Conservation (phyloP, 1,140 invertebrate genomes). For the Rhopalosiphum padi region DNA sequence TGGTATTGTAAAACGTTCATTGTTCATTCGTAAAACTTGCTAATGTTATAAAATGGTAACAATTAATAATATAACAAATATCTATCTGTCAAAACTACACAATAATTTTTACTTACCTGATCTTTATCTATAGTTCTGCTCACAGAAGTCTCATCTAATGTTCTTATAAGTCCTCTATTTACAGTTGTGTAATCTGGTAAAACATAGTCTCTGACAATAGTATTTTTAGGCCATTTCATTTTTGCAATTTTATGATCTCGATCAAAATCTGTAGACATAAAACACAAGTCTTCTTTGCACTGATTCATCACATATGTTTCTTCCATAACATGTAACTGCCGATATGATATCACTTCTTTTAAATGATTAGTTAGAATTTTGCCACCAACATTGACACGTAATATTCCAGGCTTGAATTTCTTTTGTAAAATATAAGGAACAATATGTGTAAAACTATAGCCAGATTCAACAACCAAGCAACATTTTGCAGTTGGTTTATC, state of each 20-base stretch:
- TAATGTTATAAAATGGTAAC: conserved; percentile 60
- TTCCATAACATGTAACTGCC: conserved; percentile 98
- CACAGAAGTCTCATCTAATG: conserved; percentile 67
- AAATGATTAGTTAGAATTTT: conserved; percentile 98
- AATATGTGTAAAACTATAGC: conserved; percentile 95
- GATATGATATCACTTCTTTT: conserved; percentile 96
- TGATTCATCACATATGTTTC: conserved; percentile 99
- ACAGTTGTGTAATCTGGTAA: conserved; percentile 93
- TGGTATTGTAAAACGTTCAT: conserved; percentile 91
- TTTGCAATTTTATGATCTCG: conserved; percentile 82
- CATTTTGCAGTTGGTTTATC: conserved; percentile 69
- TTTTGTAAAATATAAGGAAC: conserved; percentile 93
- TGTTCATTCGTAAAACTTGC: conserved; percentile 87
- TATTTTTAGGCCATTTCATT: conserved; percentile 69
- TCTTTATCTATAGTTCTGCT: conserved; percentile 67
- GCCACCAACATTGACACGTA: conserved; percentile 93
- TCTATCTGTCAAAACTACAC: background rate
- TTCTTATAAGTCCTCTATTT: conserved; percentile 78
- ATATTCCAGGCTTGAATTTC: conserved; percentile 78
- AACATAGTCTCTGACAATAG: conserved; percentile 88
- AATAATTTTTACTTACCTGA: conserved; percentile 64
- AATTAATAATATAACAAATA: background rate
- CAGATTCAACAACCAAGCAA: conserved; percentile 89
- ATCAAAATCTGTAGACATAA: conserved; percentile 87
- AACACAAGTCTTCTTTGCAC: conserved; percentile 97